Evolutionary conservation across 2,113 vertebrate species (phyloP).

Genomic region (Sitta europaea): DNA sequence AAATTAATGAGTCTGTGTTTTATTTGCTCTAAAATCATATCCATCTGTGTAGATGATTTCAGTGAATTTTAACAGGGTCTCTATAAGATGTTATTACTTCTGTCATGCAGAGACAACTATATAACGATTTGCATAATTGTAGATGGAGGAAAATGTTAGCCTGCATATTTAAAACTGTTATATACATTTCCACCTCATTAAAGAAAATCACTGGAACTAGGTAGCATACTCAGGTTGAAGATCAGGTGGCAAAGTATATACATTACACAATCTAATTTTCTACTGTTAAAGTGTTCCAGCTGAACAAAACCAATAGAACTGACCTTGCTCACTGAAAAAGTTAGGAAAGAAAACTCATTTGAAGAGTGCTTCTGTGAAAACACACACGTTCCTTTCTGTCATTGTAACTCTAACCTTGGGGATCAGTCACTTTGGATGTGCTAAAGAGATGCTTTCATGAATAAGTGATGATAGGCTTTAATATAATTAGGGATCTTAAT

Average conservation of each 20-base stretch:
- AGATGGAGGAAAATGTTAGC: slow-evolving; percentile 8
- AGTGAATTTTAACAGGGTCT: slow-evolving; percentile 35
- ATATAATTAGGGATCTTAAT: slow-evolving; percentile 59
- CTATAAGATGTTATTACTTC: slow-evolving; percentile 13
- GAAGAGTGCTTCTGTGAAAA: slow-evolving; percentile 14
- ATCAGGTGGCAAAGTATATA: neutral
- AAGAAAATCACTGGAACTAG: slow-evolving; percentile 14
- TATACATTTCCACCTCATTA: slow-evolving; percentile 33
- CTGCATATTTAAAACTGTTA: slow-evolving; percentile 36
- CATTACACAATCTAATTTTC: neutral
- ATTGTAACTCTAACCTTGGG: slow-evolving; percentile 65
- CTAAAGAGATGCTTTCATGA: slow-evolving; percentile 69
- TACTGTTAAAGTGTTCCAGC: neutral
- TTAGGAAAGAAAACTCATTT: slow-evolving; percentile 8
- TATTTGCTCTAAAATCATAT: slow-evolving; percentile 28
- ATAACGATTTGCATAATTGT: slow-evolving; percentile 22
- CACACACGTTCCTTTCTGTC: neutral
- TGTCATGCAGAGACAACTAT: slow-evolving; percentile 9
- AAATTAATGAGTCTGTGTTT: slow-evolving; percentile 37
- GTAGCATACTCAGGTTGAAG: neutral
- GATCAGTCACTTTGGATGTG: slow-evolving; percentile 57
- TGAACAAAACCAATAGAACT: slow-evolving; percentile 19
- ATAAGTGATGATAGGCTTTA: slow-evolving; percentile 64
- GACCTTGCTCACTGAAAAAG: slow-evolving; percentile 24
- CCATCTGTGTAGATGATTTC: slow-evolving; percentile 22